These are phyloP conservation scores for Embiotoca jacksoni DNA, from an alignment of 2,113 vertebrate species.

Conservation along the genomic window DNA sequence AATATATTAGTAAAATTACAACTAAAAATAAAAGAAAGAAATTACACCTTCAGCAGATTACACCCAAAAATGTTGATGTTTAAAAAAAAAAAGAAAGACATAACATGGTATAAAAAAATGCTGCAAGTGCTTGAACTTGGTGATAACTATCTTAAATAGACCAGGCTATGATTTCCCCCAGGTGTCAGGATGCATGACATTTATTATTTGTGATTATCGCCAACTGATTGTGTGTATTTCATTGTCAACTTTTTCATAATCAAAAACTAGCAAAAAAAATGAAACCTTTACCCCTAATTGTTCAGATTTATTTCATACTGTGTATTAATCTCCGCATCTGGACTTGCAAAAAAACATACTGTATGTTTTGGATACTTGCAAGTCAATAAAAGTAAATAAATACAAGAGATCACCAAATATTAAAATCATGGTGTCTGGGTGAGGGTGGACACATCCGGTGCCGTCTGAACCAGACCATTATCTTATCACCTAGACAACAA, in stretches of 20 bases:
- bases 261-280: too few relatives aligned
- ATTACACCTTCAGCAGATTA: too few relatives aligned
- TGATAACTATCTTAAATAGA: too few relatives aligned
- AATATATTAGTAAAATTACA: not conserved
- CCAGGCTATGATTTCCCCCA: too few relatives aligned
- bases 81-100: not conserved
- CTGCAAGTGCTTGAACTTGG: too few relatives aligned
- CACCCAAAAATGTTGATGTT: too few relatives aligned
- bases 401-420: not conserved
- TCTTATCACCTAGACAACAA: constrained; percentile 65
- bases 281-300: not conserved
- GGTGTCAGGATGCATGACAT: too few relatives aligned
- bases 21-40: not conserved
- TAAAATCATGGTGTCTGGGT: constrained; percentile 17
- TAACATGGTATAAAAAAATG: too few relatives aligned
- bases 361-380: not conserved
- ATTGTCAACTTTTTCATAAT: too few relatives aligned
- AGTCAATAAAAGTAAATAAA: too few relatives aligned
- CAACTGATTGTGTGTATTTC: too few relatives aligned
- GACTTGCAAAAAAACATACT: not conserved
- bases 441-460: constrained; percentile 15
- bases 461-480: constrained; percentile 53
- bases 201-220: too few relatives aligned
- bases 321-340: not conserved
- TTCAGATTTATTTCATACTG: not conserved